Percentiles rank a stretch among this genome's conserved stretches.
phyloP scores from a whole-genome alignment of 35 echinoderm and acorn worm genomes.

The Eucidaris tribuloides region DNA sequence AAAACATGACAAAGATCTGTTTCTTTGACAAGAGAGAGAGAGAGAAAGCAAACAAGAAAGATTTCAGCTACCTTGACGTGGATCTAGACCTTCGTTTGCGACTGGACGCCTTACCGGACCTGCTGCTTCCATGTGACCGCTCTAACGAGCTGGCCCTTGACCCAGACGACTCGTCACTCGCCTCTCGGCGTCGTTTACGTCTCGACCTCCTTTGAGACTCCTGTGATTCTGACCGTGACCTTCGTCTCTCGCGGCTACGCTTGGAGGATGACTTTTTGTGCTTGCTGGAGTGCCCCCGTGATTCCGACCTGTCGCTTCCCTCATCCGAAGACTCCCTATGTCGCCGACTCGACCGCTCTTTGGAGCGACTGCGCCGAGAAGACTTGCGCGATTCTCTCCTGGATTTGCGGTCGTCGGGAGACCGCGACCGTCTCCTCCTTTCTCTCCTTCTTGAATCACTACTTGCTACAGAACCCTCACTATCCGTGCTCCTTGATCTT shows the following conservation, averaged over 20 bases:
- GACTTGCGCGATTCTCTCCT: not conserved
- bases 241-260: not conserved
- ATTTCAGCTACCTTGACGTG: slow-evolving; percentile 25
- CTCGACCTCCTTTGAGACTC: not conserved
- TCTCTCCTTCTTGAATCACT: not conserved
- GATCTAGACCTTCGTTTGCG: slow-evolving; percentile 39
- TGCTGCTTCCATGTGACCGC: slow-evolving; percentile 10
- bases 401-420: slow-evolving; percentile 4
- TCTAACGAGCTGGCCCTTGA: slow-evolving; percentile 7
- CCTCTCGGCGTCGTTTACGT: not conserved
- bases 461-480: not conserved
- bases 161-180: slow-evolving; percentile 2
- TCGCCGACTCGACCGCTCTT: slow-evolving; percentile 2
- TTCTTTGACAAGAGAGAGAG: too few species aligned
- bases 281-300: not conserved
- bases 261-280: not conserved
- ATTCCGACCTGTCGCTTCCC: not conserved
- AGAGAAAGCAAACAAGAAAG: too few species aligned
- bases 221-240: not conserved
- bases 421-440: not conserved
- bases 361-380: not conserved
- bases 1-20: too few species aligned
- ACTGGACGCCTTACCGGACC: slow-evolving; percentile 32
- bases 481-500: not conserved
- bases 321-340: not conserved